Percentiles rank a stretch among this genome's conserved stretches.
Conservation (phyloP, 1,140 invertebrate genomes). For the Gryon sp. region DNA sequence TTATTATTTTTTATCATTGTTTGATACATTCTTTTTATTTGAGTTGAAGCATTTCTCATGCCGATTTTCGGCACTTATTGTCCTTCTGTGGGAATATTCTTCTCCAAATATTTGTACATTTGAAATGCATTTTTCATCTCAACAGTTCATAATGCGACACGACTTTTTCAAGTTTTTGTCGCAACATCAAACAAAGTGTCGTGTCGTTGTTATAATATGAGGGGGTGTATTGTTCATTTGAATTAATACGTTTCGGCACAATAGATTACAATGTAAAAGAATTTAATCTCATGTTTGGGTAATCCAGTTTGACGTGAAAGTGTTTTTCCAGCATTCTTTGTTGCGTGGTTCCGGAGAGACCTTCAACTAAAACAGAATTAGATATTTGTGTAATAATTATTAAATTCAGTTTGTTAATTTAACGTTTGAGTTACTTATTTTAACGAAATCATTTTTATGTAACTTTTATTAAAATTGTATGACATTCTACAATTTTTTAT, state of each 20-base stretch:
- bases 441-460: background rate
- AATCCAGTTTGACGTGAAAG: slow-evolving; percentile 27
- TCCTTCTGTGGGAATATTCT: too few relatives aligned
- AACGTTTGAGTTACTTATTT: background rate
- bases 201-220: background rate
- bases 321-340: slow-evolving; percentile 16
- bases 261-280: slow-evolving; percentile 22
- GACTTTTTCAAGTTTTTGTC: background rate
- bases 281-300: slow-evolving; percentile 12
- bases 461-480: too few relatives aligned
- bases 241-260: background rate
- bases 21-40: too few relatives aligned
- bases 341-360: background rate
- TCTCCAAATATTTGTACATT: too few relatives aligned
- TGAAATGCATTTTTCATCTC: too few relatives aligned
- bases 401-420: background rate
- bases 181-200: background rate
- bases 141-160: too few relatives aligned
- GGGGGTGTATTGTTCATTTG: background rate
- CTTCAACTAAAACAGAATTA: too few relatives aligned
- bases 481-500: too few relatives aligned
- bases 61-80: too few relatives aligned
- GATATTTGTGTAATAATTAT: too few relatives aligned
- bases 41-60: too few relatives aligned
- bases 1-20: too few relatives aligned